A percentile compares a stretch with the other conserved stretches of the same genome.
These are phyloP conservation scores for Varecia variegata DNA, from an alignment of 2,797 vertebrate genomes.

Conservation along the genomic window DNA sequence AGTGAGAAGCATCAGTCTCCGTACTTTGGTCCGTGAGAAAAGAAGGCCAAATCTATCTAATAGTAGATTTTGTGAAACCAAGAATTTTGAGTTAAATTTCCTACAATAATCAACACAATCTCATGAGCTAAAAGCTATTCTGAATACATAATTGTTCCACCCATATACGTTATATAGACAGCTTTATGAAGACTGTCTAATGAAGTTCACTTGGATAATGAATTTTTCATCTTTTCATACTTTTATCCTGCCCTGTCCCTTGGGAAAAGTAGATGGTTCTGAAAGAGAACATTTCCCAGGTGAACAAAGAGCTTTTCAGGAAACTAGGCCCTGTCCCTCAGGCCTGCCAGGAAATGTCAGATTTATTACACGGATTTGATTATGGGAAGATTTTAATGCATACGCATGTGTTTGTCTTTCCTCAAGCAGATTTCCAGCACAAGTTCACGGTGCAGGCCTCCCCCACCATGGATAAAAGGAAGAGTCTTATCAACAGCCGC, in stretches of 20 bases:
- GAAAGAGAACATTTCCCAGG: background rate
- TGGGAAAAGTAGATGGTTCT: background rate
- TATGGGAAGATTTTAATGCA: background rate
- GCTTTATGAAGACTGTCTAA: background rate
- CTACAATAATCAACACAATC: background rate
- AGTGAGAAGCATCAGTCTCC: background rate
- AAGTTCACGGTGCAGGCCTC: constrained; percentile 99
- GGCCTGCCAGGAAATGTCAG: background rate
- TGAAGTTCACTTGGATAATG: background rate
- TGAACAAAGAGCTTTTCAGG: background rate
- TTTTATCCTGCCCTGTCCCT: background rate
- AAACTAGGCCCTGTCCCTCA: background rate
- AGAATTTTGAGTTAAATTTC: constrained; percentile 23
- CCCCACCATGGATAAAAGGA: constrained; percentile 94
- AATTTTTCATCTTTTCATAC: background rate
- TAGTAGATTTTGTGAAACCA: background rate
- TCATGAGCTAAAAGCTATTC: background rate
- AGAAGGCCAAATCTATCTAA: background rate
- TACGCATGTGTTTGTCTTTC: constrained; percentile 29
- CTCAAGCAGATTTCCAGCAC: constrained; percentile 95
- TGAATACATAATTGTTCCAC: background rate
- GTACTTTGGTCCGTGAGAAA: background rate
- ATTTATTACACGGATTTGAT: background rate
- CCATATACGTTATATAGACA: background rate
- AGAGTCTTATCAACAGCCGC: constrained; percentile 91